phyloP scores from a whole-genome alignment of 2,113 vertebrate genomes.

The Lepidothrix coronata region DNA sequence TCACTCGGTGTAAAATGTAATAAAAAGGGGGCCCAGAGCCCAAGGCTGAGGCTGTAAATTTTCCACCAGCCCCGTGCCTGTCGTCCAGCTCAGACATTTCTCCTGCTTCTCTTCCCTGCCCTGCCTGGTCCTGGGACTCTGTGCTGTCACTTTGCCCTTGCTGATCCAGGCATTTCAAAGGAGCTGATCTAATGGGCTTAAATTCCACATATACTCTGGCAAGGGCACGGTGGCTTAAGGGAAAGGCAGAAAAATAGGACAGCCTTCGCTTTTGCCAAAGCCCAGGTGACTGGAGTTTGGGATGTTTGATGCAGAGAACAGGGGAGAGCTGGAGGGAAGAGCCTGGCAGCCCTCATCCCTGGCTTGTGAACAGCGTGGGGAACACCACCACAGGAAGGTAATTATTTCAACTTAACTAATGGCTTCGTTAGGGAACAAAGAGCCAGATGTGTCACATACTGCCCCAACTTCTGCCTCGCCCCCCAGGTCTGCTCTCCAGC shows the following conservation, averaged over 20 bases:
- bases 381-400: neutral
- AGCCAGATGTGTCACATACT: neutral
- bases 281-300: neutral
- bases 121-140: neutral
- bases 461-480: fast-evolving
- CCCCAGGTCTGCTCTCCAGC: neutral
- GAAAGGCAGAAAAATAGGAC: neutral
- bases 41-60: neutral
- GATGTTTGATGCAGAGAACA: neutral
- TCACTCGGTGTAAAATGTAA: neutral
- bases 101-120: neutral
- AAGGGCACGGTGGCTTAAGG: neutral
- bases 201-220: neutral
- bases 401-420: neutral
- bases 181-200: neutral
- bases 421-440: neutral
- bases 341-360: neutral
- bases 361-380: neutral
- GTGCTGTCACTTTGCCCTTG: neutral
- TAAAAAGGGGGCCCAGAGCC: constrained; percentile 6
- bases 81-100: neutral
- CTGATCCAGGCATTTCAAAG: neutral
- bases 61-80: neutral
- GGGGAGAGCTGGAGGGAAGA: neutral
- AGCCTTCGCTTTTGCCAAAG: neutral